Evolutionary conservation across 2,888 invertebrate genomes (phyloP).

Genomic region (Epinotia ramella): DNA sequence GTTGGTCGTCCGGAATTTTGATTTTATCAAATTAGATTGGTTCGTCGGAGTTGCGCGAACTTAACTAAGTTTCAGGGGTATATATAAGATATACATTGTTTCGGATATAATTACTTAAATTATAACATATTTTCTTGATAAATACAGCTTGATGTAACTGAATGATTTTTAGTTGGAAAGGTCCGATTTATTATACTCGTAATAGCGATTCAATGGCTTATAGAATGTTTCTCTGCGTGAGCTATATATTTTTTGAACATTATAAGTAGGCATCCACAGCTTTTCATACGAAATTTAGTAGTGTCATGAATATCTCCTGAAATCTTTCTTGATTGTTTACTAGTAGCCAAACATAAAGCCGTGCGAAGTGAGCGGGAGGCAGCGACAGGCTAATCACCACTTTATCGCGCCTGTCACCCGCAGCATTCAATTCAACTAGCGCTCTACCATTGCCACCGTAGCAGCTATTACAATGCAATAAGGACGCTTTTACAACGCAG

Average conservation of each 20-base stretch:
- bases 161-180: background rate
- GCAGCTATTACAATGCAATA: slow-evolving; percentile 25
- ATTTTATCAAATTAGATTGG: slow-evolving; percentile 68
- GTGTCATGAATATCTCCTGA: slow-evolving; percentile 5
- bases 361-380: slow-evolving; percentile 60
- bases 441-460: slow-evolving; percentile 21
- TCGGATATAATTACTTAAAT: background rate
- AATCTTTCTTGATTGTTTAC: slow-evolving; percentile 31
- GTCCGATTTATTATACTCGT: too few relatives aligned
- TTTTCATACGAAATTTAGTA: background rate
- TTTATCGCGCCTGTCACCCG: slow-evolving; percentile 71
- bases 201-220: too few relatives aligned
- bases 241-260: too few relatives aligned
- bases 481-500: slow-evolving; percentile 14
- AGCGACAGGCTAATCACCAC: slow-evolving; percentile 77
- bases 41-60: slow-evolving; percentile 47
- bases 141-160: background rate
- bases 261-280: too few relatives aligned
- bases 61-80: slow-evolving; percentile 35
- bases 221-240: too few relatives aligned
- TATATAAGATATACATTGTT: slow-evolving; percentile 23
- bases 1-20: slow-evolving; percentile 66
- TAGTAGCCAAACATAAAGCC: slow-evolving; percentile 40
- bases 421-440: slow-evolving; percentile 61
- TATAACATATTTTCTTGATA: background rate